Base-by-base conservation (phyloP, 2,797 vertebrate genomes). In the Sebastes steindachneri region DNA sequence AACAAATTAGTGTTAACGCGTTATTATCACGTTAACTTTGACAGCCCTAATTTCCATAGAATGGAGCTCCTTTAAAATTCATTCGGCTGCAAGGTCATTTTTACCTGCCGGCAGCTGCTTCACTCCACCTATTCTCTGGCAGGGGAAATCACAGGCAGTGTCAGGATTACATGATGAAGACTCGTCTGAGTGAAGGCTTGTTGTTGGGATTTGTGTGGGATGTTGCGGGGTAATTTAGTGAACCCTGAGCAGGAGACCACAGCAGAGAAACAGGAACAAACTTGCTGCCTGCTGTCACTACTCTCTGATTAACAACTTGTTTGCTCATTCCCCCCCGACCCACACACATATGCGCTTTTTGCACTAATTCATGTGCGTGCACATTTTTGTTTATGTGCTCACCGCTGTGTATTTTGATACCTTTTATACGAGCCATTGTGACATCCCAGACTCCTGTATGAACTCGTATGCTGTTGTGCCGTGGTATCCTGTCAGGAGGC, bases 171-270 rank as follows among this genome's bases (percentile, higher is more conserved):
- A 4, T 5, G 37, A 55, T 45, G 31, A 62, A 29, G 67, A 23
- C 62, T 31, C 11, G 1, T 33, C 17, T 53, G 71, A 80, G 45
- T 14, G 48, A 62, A 26, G 68, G 54, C 58, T 55, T 84, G 82
- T 80, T 75, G 64, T 75, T 60, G 9, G 80, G 58, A 65, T 87
- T 73, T 74, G 84, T 75, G 78, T 82, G 80, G 70, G 80, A 84
- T 79, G 88, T 79, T 80, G 66, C 25, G 15, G 64, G 68, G 73
- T 85, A 82, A 85, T 93, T 90, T 87, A 1, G 37, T 86, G 83
- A 74, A 60, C 80, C 45, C 75, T 73, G 58, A 77, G 66, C 48
- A 5, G 53, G 76, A 87, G 82, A 85, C 76, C 80, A 75, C 81
- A 84, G 83, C 68, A 73, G 69, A 74, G 73, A 29, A 79, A 73